These are phyloP conservation scores for Micoletzkya japonica DNA, from an alignment of 2,888 invertebrate species.

Conservation along the genomic window DNA sequence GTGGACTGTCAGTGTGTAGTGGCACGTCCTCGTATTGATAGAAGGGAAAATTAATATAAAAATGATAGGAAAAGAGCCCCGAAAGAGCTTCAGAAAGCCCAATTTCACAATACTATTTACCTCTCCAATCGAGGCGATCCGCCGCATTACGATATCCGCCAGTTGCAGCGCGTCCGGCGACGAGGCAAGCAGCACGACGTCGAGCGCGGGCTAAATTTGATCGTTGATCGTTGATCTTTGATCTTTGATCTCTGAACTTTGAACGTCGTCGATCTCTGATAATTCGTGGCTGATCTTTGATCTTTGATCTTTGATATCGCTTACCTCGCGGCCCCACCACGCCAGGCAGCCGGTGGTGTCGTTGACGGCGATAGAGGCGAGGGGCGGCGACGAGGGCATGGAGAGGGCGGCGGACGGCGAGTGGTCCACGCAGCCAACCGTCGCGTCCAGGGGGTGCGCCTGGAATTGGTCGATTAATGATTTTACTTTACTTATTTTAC, in stretches of 20 bases:
- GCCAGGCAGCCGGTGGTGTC: conserved; percentile 11
- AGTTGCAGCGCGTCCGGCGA: conserved; percentile 8
- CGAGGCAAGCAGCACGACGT: not conserved
- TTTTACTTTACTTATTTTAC: no score
- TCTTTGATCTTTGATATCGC: no score
- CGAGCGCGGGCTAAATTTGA: no score
- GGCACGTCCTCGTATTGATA: no score
- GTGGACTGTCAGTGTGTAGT: no score
- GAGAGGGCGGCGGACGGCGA: not conserved
- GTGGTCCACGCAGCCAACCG: conserved; percentile 1
- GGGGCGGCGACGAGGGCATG: conserved; percentile 17
- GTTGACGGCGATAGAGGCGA: conserved; percentile 2
- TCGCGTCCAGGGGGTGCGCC: conserved; percentile 7
- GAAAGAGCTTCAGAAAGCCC: not conserved
- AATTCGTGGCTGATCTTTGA: no score
- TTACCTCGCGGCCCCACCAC: conserved; percentile 2
- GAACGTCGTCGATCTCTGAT: no score
- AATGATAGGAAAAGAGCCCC: not conserved
- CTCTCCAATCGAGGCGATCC: conserved; percentile 14
- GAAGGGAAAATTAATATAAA: no score
- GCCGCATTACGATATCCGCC: conserved; percentile 1
- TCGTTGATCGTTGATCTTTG: no score
- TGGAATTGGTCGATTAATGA: no score
- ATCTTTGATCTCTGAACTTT: no score
- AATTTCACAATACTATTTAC: not conserved